Conservation (phyloP, 2,888 invertebrate genomes). For the Pseudoips prasinana region DNA sequence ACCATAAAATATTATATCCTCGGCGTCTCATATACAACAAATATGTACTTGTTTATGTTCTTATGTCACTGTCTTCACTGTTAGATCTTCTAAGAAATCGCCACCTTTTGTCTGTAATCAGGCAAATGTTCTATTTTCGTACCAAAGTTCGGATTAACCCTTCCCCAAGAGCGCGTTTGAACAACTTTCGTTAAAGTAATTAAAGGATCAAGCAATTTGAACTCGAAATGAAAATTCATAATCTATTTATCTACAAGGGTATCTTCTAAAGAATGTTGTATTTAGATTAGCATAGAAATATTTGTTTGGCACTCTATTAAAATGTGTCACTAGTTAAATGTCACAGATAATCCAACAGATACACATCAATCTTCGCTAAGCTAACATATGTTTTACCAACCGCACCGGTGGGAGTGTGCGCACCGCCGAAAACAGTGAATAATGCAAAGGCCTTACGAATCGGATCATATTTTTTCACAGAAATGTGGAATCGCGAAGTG, state of each 20-base stretch:
- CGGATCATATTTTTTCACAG: constrained; percentile 70
- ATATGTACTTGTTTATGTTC: no score
- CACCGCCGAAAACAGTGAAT: constrained; percentile 61
- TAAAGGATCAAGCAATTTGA: constrained; percentile 67
- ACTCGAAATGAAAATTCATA: constrained; percentile 64
- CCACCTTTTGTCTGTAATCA: constrained; percentile 39
- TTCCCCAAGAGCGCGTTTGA: constrained; percentile 57
- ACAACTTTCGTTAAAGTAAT: constrained; percentile 70
- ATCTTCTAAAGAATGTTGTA: constrained; percentile 39
- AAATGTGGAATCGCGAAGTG: constrained; percentile 77
- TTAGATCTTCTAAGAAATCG: constrained; percentile 2
- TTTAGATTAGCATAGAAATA: no score
- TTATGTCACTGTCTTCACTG: no score
- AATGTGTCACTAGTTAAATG: constrained; percentile 1
- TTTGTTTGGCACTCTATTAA: no score
- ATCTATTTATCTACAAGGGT: constrained; percentile 53
- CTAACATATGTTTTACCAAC: constrained; percentile 26
- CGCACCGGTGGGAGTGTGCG: constrained; percentile 31
- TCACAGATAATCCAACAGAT: constrained; percentile 1
- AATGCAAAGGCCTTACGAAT: constrained; percentile 65
- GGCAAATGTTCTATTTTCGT: constrained; percentile 66
- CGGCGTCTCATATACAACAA: no score
- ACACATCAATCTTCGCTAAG: constrained; percentile 17
- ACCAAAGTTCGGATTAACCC: constrained; percentile 59
- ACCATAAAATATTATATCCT: no score